Evolutionary conservation across 2,888 invertebrate genomes (phyloP), one percentile per base, ranked within the genome.

Genomic region (Sicus ferrugineus): DNA sequence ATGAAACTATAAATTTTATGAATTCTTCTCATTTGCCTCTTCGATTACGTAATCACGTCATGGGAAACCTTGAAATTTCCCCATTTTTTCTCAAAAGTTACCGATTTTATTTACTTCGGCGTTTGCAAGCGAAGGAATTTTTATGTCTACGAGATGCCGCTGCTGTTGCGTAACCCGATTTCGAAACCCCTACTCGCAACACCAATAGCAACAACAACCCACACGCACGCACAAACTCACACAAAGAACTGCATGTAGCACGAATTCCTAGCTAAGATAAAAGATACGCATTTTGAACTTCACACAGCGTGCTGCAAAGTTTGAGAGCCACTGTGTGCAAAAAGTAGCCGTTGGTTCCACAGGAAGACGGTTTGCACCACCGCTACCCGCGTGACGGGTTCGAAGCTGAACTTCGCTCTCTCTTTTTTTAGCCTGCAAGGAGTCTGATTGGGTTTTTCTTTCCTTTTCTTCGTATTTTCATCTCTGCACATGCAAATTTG

Each of bases 151-250:
- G 23, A 67, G 67, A 58, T 42, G 58, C 14, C 58, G 48, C 58
- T 34, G n/a, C 14, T 67, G 31, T 48, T 65, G 31, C 46, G 48
- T 23, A 67, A 67, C 38, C 67, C 59, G 21, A 58, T 67, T 46
- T 48, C 67, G 59, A 48, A 67, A 67, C 67, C 67, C 7, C n/a
- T n/a, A 38, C 19, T 0, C 31, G 7, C 4, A 56, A 28, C 46
- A 21, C 11, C 61, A 61, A 23, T 38, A 65, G 31, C 61, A 38
- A 61, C 26, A 61, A 59, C 21, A 21, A 61, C 14, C 2, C 28
- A 26, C 23, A 28, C 28, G 38, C 34, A 19, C n/a, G 11, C 61
- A 38, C 3, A 61, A 11, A 3, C 19, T 2, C 23, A 19, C 0
- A 31, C 7, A 9, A 3, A 4, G 23, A 5, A 52, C 19, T 3